These are phyloP conservation scores for Calliphora vomitoria DNA, from an alignment of 2,888 invertebrate species.

Conservation along the genomic window DNA sequence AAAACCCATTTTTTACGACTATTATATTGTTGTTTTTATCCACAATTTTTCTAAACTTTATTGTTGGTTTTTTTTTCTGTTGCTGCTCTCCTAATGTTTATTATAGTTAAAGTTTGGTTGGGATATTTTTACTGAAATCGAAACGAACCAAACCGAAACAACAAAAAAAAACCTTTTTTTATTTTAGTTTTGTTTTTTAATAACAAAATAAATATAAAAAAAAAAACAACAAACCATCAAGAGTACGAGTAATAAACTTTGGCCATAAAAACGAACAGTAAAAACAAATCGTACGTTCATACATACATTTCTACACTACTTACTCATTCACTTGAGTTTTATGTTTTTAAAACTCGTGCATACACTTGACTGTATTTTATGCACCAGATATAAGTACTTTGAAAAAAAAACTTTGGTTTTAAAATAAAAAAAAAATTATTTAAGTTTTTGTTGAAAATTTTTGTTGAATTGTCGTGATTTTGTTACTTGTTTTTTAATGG, in stretches of 20 bases:
- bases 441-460: background rate
- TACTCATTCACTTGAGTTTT: conserved; percentile 37
- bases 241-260: conserved; percentile 56
- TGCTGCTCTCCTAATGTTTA: conserved; percentile 12
- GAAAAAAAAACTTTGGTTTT: background rate
- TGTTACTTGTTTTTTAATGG: background rate
- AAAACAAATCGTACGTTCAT: conserved; percentile 13
- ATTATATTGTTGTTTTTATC: background rate
- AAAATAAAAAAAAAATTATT: no score
- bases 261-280: conserved; percentile 20
- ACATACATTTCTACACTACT: conserved; percentile 1
- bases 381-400: conserved; percentile 57
- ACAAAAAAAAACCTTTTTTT: conserved; percentile 19
- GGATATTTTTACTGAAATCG: conserved; percentile 3
- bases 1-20: conserved; percentile 40
- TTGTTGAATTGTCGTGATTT: conserved; percentile 29
- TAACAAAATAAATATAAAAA: background rate
- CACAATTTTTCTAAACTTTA: conserved; percentile 35
- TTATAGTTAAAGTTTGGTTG: conserved; percentile 8
- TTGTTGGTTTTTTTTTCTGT: background rate
- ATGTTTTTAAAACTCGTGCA: conserved; percentile 38
- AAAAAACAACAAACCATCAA: conserved; percentile 33
- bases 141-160: conserved; percentile 16
- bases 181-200: conserved; percentile 4
- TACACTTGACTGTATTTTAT: conserved; percentile 56